phyloP scores from a whole-genome alignment of 2,888 invertebrate species.

The Caenorhabditis becei region DNA sequence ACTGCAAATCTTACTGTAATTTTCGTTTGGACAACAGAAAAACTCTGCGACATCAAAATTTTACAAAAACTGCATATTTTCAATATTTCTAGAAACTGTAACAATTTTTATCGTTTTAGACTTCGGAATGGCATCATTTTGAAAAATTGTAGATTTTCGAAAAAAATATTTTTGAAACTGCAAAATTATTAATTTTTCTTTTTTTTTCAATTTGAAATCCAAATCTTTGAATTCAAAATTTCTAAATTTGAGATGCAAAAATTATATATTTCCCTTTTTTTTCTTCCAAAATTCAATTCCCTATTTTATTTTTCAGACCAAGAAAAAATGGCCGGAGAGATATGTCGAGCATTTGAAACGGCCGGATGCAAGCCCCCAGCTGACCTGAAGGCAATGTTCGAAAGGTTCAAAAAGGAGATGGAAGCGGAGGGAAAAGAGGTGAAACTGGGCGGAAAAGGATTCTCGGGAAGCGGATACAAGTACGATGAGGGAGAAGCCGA shows the following conservation, averaged over 20 bases:
- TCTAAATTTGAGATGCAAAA: too few relatives aligned
- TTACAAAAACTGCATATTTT: too few relatives aligned
- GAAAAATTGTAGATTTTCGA: not conserved
- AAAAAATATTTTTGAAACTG: not conserved
- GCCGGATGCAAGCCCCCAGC: conserved; percentile 86
- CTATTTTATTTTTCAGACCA: conserved; percentile 84
- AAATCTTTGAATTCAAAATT: too few relatives aligned
- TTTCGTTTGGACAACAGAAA: not conserved
- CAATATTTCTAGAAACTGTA: not conserved
- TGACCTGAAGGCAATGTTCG: conserved; percentile 90
- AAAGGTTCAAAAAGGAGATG: conserved; percentile 91
- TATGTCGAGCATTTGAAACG: conserved; percentile 89
- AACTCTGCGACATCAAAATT: too few relatives aligned
- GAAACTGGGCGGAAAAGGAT: conserved; percentile 82
- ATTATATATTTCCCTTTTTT: too few relatives aligned
- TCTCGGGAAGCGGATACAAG: conserved; percentile 96
- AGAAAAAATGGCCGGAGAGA: conserved; percentile 92
- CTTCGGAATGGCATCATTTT: too few relatives aligned
- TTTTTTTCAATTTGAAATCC: too few relatives aligned
- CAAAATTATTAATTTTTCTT: too few relatives aligned
- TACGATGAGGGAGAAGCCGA: conserved; percentile 96
- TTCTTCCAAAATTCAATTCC: not conserved
- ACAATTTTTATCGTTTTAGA: too few relatives aligned
- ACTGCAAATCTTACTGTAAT: too few relatives aligned
- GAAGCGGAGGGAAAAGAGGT: conserved; percentile 87